These are phyloP conservation scores for Priapulus caudatus DNA, from an alignment of 2,888 invertebrate genomes.

Conservation along the genomic window DNA sequence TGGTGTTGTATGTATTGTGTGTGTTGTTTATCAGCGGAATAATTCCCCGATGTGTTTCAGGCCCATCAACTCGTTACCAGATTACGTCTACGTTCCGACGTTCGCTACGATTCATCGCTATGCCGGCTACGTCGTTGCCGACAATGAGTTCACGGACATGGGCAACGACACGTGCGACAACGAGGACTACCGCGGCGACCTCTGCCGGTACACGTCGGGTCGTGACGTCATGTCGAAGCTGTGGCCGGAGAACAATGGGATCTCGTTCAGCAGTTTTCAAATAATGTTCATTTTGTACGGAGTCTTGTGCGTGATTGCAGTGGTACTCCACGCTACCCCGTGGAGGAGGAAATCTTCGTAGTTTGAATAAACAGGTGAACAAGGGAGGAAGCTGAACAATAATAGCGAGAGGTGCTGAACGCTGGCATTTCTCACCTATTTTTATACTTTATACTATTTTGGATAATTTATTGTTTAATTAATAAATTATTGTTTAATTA, in stretches of 20 bases:
- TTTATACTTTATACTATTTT: too few relatives aligned
- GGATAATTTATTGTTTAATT: too few relatives aligned
- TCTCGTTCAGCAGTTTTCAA: slow-evolving; percentile 54
- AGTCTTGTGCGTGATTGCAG: slow-evolving; percentile 66
- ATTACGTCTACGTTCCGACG: neutral
- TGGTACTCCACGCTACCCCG: slow-evolving; percentile 73
- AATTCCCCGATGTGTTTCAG: too few relatives aligned
- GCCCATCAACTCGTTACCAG: neutral
- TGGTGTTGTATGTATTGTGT: too few relatives aligned
- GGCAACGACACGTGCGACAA: neutral
- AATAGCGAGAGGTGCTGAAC: too few relatives aligned
- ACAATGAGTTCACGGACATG: neutral
- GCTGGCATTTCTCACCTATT: too few relatives aligned
- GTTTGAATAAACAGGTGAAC: too few relatives aligned
- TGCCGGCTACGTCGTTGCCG: neutral
- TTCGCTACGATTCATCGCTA: neutral
- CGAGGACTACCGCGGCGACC: neutral
- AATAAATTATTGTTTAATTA: too few relatives aligned
- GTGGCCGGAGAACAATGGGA: neutral
- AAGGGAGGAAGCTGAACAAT: too few relatives aligned
- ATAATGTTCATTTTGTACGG: slow-evolving; percentile 69
- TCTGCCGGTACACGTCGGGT: neutral
- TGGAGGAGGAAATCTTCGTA: too few relatives aligned
- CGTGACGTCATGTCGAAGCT: neutral
- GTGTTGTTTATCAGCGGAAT: too few relatives aligned